Evolutionary conservation across 2,113 vertebrate genomes (phyloP).

Genomic region (Rhizomys pruinosus): DNA sequence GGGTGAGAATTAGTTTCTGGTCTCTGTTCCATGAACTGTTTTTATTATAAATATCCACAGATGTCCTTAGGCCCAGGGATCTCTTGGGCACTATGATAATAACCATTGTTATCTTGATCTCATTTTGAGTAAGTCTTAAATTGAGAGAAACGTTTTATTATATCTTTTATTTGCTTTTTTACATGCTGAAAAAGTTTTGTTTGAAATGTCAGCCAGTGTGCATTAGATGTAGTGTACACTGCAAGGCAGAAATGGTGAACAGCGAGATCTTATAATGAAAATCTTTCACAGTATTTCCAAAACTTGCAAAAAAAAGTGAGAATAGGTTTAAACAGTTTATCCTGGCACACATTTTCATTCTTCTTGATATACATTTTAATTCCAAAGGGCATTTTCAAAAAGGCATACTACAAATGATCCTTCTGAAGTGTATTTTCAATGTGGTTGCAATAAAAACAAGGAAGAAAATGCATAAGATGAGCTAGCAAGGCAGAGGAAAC

Average conservation of each 20-base stretch:
- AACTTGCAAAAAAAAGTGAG: background rate
- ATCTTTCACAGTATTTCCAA: background rate
- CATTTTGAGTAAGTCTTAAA: background rate
- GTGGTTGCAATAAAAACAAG: background rate
- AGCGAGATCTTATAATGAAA: background rate
- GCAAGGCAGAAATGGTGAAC: background rate
- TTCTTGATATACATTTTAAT: background rate
- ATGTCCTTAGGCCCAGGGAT: too few relatives aligned
- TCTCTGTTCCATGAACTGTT: background rate
- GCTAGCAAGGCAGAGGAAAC: background rate
- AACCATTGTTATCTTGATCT: background rate
- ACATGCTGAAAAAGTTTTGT: background rate
- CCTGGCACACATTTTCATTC: background rate
- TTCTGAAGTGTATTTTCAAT: background rate
- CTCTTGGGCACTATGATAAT: background rate
- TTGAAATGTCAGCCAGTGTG: background rate
- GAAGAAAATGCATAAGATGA: slow-evolving; percentile 23
- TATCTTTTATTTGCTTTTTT: background rate
- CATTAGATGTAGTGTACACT: background rate
- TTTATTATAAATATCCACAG: background rate
- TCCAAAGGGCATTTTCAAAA: slow-evolving; percentile 27
- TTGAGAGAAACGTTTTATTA: background rate
- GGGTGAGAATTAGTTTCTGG: background rate
- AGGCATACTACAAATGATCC: background rate
- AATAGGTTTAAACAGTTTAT: background rate